Conservation (phyloP, 1,140 invertebrate genomes). For the Drosophila burlai region DNA sequence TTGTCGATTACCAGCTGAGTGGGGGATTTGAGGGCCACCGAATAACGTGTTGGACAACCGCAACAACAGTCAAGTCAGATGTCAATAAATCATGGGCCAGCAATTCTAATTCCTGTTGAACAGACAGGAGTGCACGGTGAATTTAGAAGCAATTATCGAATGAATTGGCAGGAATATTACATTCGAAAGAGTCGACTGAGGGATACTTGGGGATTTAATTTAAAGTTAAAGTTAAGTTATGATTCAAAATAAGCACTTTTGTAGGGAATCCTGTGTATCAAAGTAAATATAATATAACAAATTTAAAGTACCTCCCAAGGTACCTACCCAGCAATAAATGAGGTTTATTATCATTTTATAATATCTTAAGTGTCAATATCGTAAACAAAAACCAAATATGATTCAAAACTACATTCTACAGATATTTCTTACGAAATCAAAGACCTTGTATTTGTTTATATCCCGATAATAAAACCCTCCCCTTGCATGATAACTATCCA, state of each 20-base stretch:
- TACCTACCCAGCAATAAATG: not conserved
- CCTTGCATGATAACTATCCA: not conserved
- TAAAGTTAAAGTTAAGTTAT: too few species aligned
- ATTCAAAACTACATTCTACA: not conserved
- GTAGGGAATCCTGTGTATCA: not conserved
- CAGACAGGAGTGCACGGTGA: too few species aligned
- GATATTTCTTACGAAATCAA: not conserved
- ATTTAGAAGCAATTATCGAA: not conserved
- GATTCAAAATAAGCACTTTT: too few species aligned
- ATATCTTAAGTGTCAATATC: not conserved
- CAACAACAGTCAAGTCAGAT: constrained; percentile 14
- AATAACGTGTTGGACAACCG: constrained; percentile 20
- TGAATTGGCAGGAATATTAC: not conserved
- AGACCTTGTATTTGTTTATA: not conserved
- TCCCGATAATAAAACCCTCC: not conserved
- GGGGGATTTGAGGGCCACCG: constrained; percentile 13
- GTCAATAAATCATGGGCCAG: constrained; percentile 26
- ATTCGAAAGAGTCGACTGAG: not conserved
- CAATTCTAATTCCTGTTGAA: not conserved
- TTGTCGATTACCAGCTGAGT: not conserved
- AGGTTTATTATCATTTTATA: too few species aligned
- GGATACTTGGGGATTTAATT: not conserved
- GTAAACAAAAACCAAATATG: not conserved
- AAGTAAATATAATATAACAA: not conserved
- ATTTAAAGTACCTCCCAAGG: not conserved